These are phyloP conservation scores for Heliocidaris erythrogramma DNA, from an alignment of 35 echinoderm and acorn worm species.

Conservation along the genomic window DNA sequence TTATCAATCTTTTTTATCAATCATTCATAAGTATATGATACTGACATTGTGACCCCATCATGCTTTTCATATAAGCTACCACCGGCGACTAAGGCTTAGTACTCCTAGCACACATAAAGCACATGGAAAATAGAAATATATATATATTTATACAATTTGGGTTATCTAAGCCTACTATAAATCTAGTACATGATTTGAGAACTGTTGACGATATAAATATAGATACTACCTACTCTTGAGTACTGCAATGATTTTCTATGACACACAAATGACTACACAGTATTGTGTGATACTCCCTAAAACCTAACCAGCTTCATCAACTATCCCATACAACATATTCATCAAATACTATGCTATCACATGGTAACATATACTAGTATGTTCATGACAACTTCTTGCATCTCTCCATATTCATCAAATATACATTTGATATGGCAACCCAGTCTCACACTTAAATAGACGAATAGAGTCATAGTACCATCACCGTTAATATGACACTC, in stretches of 20 bases:
- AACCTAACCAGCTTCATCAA: too few species aligned
- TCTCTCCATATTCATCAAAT: too few species aligned
- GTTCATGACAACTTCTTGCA: too few species aligned
- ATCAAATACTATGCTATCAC: too few species aligned
- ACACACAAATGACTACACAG: not conserved
- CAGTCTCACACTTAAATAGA: too few species aligned
- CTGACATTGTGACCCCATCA: not conserved
- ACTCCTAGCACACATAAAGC: not conserved
- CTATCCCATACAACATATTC: too few species aligned
- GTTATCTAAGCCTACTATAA: not conserved
- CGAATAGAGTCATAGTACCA: too few species aligned
- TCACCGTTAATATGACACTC: too few species aligned
- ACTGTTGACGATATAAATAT: not conserved
- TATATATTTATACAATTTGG: not conserved
- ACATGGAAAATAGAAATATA: not conserved
- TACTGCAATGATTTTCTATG: not conserved
- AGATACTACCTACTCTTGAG: not conserved
- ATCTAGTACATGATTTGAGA: not conserved
- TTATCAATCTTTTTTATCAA: too few species aligned
- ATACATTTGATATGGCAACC: too few species aligned
- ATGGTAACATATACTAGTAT: too few species aligned
- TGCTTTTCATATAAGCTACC: not conserved
- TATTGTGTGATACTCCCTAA: too few species aligned
- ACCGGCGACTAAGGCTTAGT: not conserved
- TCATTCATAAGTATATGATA: not conserved